Evolutionary conservation across 2,113 vertebrate species (phyloP).

Genomic region (Xiphophorus couchianus): DNA sequence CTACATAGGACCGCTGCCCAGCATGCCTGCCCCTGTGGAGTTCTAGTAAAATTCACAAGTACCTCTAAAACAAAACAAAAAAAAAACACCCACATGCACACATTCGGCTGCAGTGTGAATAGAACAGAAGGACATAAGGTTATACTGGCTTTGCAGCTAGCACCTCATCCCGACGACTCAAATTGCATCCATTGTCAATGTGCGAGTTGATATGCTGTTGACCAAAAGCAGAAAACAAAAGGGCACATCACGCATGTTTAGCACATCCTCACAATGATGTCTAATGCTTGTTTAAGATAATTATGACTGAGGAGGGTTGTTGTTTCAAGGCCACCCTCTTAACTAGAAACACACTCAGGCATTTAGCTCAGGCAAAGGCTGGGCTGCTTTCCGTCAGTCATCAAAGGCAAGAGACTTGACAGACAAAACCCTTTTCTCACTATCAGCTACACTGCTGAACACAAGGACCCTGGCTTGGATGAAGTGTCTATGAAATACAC

Average conservation of each 20-base stretch:
- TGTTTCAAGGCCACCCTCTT: constrained; percentile 74
- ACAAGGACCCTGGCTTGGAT: constrained; percentile 38
- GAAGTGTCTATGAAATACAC: constrained; percentile 21
- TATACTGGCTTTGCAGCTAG: constrained; percentile 32
- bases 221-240: constrained; percentile 39
- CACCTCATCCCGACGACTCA: constrained; percentile 39
- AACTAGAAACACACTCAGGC: constrained; percentile 51
- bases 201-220: constrained; percentile 48
- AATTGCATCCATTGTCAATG: constrained; percentile 55
- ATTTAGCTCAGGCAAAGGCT: constrained; percentile 49
- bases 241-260: constrained; percentile 52
- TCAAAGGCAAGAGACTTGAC: constrained; percentile 62
- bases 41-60: constrained; percentile 29
- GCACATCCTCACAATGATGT: constrained; percentile 66
- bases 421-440: constrained; percentile 37
- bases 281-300: constrained; percentile 66
- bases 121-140: constrained; percentile 35
- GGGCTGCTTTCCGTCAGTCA: constrained; percentile 66
- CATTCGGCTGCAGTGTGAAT: constrained; percentile 15
- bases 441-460: constrained; percentile 59
- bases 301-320: constrained; percentile 54
- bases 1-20: constrained; percentile 51
- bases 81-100: too few species aligned
- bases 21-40: constrained; percentile 16
- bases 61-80: constrained; percentile 20